These are phyloP conservation scores for Alouatta palliata DNA, from an alignment of 2,113 vertebrate species.

Conservation along the genomic window DNA sequence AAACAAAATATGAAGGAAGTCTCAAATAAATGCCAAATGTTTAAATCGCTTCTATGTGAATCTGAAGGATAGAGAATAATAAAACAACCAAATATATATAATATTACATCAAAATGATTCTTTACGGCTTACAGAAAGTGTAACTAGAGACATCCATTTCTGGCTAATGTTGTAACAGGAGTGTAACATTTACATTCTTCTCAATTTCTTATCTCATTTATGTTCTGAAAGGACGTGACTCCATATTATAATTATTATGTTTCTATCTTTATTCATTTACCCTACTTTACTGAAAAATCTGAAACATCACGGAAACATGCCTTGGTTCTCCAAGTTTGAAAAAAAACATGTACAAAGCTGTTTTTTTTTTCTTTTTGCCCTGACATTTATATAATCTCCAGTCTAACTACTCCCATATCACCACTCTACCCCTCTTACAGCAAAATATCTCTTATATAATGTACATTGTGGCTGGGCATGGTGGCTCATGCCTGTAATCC, in stretches of 20 bases:
- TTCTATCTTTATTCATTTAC: not conserved
- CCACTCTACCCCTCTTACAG: not conserved
- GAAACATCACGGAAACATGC: not conserved
- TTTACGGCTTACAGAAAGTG: not conserved
- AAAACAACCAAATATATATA: not conserved
- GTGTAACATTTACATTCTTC: not conserved
- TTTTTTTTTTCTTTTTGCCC: not conserved
- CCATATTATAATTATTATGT: not conserved
- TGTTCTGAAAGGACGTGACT: not conserved
- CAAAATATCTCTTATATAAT: not conserved
- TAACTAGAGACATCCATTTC: not conserved
- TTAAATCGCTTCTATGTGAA: not conserved
- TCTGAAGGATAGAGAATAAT: not conserved
- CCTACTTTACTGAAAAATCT: not conserved
- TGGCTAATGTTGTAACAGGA: not conserved
- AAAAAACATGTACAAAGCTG: not conserved
- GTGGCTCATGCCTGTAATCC: too few species aligned
- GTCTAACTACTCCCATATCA: not conserved
- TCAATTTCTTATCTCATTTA: not conserved
- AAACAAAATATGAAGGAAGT: not conserved
- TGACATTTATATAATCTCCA: not conserved
- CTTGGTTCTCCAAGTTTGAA: not conserved
- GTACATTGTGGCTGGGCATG: not conserved
- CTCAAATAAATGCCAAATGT: not conserved
- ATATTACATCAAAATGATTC: not conserved